Base-by-base conservation (phyloP, 2,888 invertebrate genomes). In the Hipparchia sbordonii region DNA sequence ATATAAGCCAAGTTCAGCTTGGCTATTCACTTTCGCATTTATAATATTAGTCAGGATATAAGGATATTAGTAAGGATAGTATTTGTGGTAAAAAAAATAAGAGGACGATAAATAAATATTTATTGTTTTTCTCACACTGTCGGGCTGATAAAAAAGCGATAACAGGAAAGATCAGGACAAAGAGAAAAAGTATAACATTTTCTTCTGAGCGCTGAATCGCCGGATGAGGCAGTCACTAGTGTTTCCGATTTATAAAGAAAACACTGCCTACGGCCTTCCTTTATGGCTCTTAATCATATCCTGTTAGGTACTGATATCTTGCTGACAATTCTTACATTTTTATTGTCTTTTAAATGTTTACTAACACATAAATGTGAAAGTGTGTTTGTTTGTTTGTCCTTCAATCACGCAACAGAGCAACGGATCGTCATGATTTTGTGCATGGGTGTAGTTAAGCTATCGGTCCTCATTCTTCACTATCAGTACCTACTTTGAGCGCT, bases 241-340 rank as follows among this genome's bases (percentile, higher is more conserved):
- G 87, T 78, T 89, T 88, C 90, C 90, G 89, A 86, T 90, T 88
- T 88, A 23, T 23, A 23, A 23, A 87, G 88, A 89, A 90, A 90
- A 89, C 89, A 90, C 88, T 88, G 89, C 85, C 88, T 83, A 84
- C 85, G 85, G 84, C 83, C 84, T 89, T 82, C 68, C 72, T 66
- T 33, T 67, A 67, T 69, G 51, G 84, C 82, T 81, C 79, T 82
- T 86, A 84, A 88, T 88, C 87, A 88, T 89, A 89, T 84, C 80
- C 83, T 84, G 82, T 87, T 89, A 39, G 39, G 1, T 39, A 89
- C 88, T 85, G 85, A 87, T 85, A 85, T 86, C 52, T 61, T 52
- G 61, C 33, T 60, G 45, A 39, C 68, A 60, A 39, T 48, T 60
- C 51, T 59, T 33, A 54, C 54, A 66, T 54, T 46, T 62, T 13